Percentiles rank a stretch among this genome's conserved stretches.
phyloP scores from a whole-genome alignment of 2,888 invertebrate genomes.

The Coelinius sp. region DNA sequence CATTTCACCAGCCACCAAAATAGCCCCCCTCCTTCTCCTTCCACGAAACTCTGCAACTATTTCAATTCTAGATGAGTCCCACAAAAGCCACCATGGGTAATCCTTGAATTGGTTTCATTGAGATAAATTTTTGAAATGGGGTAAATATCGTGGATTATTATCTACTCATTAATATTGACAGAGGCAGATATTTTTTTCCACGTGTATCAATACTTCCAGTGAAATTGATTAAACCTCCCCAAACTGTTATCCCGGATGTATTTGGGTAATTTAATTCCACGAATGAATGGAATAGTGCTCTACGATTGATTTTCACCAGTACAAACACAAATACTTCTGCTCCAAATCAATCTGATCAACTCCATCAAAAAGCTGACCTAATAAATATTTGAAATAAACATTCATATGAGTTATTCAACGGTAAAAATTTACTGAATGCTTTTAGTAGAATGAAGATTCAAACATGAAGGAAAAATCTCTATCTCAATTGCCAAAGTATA shows the following conservation, averaged over 20 bases:
- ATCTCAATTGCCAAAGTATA: slow-evolving; percentile 13
- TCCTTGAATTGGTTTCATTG: background rate
- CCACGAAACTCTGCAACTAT: slow-evolving; percentile 50
- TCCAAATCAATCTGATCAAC: background rate
- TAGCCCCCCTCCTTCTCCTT: slow-evolving; percentile 6
- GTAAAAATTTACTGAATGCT: slow-evolving; percentile 1
- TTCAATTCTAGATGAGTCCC: slow-evolving; percentile 51
- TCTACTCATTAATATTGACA: background rate
- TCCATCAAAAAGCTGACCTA: background rate
- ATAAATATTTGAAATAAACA: background rate
- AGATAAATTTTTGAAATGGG: background rate
- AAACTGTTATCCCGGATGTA: too few relatives aligned
- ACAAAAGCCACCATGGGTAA: slow-evolving; percentile 25
- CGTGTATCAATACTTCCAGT: background rate
- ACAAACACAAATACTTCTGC: background rate
- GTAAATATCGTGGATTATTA: background rate
- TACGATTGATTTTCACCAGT: background rate
- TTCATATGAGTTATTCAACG: background rate
- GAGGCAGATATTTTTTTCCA: too few relatives aligned
- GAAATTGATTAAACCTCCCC: background rate
- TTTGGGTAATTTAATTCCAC: background rate
- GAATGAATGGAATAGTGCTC: background rate
- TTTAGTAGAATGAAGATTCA: slow-evolving; percentile 18
- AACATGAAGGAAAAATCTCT: slow-evolving; percentile 4
- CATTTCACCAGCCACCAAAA: slow-evolving; percentile 43